phyloP scores from a whole-genome alignment of 2,888 invertebrate species.

The Ypsolopha scabrella region DNA sequence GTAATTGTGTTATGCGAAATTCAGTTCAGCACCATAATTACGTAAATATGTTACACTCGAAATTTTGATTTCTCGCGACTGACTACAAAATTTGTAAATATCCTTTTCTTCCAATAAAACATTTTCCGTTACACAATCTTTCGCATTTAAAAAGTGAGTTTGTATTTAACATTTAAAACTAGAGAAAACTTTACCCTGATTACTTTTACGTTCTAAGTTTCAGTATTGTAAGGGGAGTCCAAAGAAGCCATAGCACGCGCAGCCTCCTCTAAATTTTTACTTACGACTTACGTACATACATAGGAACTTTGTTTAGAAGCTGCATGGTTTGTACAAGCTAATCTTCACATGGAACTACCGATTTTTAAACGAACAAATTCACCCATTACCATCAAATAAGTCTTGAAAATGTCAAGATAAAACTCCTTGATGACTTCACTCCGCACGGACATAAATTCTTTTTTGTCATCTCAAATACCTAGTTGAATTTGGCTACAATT shows the following conservation, averaged over 20 bases:
- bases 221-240: not conserved
- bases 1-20: too few relatives aligned
- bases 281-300: slow-evolving; percentile 70
- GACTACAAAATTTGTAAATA: too few relatives aligned
- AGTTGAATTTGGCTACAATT: too few relatives aligned
- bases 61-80: too few relatives aligned
- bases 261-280: slow-evolving; percentile 56
- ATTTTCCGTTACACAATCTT: too few relatives aligned
- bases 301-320: slow-evolving; percentile 71
- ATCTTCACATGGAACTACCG: slow-evolving; percentile 67
- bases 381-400: slow-evolving; percentile 33
- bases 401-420: slow-evolving; percentile 45
- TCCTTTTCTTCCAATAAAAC: too few relatives aligned
- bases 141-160: too few relatives aligned
- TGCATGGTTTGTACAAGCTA: slow-evolving; percentile 71
- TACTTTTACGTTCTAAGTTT: not conserved
- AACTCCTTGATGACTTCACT: slow-evolving; percentile 23
- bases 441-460: not conserved
- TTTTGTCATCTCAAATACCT: not conserved
- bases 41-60: too few relatives aligned
- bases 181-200: slow-evolving; percentile 1
- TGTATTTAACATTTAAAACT: not conserved
- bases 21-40: too few relatives aligned
- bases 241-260: slow-evolving; percentile 9
- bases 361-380: slow-evolving; percentile 10